Conservation (phyloP, 2,888 invertebrate species). For the Patella ulyssiponensis region DNA sequence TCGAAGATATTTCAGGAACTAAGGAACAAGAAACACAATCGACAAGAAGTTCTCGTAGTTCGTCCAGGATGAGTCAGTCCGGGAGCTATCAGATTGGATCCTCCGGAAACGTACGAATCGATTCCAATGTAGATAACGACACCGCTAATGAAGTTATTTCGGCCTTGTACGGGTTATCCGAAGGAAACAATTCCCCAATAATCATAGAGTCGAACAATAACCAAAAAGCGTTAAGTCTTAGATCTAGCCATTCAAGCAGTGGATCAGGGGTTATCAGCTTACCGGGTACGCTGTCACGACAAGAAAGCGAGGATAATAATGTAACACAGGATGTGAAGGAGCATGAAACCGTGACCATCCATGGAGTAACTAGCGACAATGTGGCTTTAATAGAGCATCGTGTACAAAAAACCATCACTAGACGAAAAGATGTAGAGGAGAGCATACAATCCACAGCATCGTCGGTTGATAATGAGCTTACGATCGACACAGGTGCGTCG, state of each 20-base stretch:
- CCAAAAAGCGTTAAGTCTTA: conserved; percentile 14
- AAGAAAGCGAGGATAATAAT: conserved; percentile 1
- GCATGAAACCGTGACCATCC: conserved; percentile 6
- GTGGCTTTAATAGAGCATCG: conserved; percentile 11
- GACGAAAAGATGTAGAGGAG: conserved; percentile 4
- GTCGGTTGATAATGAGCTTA: neutral
- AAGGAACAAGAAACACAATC: conserved; percentile 47
- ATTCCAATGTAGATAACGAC: conserved; percentile 13
- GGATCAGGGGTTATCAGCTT: neutral
- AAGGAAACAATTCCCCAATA: conserved; percentile 8
- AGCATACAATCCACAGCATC: neutral
- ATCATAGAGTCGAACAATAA: conserved; percentile 13
- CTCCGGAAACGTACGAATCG: neutral
- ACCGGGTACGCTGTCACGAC: neutral
- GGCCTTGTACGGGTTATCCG: conserved; percentile 15
- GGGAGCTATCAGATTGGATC: neutral
- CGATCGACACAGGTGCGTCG: neutral
- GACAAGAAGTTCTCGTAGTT: neutral
- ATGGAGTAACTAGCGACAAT: conserved; percentile 4
- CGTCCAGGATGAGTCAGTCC: neutral
- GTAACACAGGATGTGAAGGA: neutral
- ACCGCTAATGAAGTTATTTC: conserved; percentile 25
- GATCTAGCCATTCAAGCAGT: neutral
- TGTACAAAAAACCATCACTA: neutral
- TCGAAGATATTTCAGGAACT: conserved; percentile 53